Evolutionary conservation across 2,888 invertebrate species (phyloP), one percentile per base, ranked within the genome.

Genomic region (Chelonus formosanus): DNA sequence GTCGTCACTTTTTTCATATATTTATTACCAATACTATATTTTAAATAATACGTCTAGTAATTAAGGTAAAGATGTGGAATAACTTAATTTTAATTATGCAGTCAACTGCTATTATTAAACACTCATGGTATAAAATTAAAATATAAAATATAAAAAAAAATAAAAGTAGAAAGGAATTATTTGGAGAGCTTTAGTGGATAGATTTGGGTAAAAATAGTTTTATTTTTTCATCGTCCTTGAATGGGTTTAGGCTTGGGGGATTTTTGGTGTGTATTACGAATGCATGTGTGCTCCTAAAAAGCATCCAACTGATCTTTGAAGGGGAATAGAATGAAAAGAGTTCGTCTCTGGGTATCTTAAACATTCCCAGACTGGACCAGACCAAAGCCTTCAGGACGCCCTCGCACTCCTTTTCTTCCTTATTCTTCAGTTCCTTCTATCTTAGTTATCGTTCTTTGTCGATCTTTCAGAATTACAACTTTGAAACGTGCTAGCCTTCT

Each of bases 331-430:
- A 62, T 48, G 48, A 63, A 59, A 53, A 48, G 59, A 57, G 61
- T 63, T 58, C 67, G 58, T 64, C 74, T 71, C 74, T 71, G 71
- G 71, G 72, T 78, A 72, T 75, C 72, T 69, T 69, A 69, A 70
- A 73, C 76, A 79, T 78, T 80, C 80, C 76, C 78, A 80, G 79
- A 78, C 78, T 73, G 74, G 73, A 67, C 58, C 63, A 68, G 44
- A 65, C 59, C 63, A 62, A 63, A 72, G 65, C 70, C 71, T 70
- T 69, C 72, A 59, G 73, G 71, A 73, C 71, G 69, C 66, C 65
- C 69, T 67, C 69, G 63, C 62, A 63, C 65, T 62, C 67, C 45
- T 48, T 67, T 60, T 53, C 55, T 65, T 50, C 54, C 50, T 55
- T 45, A 48, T 44, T 50, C 66, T 34, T 31, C 55, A 44, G 54